Conservation (phyloP, 2,113 vertebrate species). For the Phycodurus eques region DNA sequence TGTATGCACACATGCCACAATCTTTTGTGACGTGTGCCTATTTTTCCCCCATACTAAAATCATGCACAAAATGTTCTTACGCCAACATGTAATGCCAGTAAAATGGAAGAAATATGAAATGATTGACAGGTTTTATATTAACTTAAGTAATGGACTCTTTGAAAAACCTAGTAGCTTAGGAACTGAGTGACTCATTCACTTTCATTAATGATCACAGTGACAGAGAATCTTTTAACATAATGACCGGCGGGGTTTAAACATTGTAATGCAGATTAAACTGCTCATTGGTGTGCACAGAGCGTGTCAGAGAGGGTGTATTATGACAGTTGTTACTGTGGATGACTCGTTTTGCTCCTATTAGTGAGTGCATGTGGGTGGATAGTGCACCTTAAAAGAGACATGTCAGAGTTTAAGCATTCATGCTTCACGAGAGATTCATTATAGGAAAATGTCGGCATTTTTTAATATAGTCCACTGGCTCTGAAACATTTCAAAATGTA, state of each 20-base stretch:
- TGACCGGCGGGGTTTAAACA: constrained; percentile 20
- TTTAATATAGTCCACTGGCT: constrained; percentile 14
- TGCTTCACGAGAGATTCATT: constrained; percentile 19
- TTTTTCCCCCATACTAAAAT: background rate
- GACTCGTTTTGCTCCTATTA: constrained; percentile 31
- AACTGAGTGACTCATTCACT: constrained; percentile 34
- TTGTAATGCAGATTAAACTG: constrained; percentile 1
- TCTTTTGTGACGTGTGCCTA: too few relatives aligned
- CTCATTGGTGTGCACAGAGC: constrained; percentile 8
- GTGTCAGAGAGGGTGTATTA: constrained; percentile 12
- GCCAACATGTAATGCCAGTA: constrained; percentile 5
- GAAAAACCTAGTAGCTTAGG: constrained; percentile 19
- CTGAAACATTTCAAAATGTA: constrained; percentile 8
- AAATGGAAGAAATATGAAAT: constrained; percentile 12
- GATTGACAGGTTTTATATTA: constrained; percentile 45
- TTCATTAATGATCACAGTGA: constrained; percentile 17
- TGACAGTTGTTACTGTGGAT: constrained; percentile 26
- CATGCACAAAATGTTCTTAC: background rate
- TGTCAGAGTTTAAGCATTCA: constrained; percentile 32
- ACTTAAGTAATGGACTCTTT: constrained; percentile 1
- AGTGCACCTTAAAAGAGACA: constrained; percentile 28
- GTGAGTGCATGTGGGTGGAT: constrained; percentile 13
- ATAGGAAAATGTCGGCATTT: constrained; percentile 19
- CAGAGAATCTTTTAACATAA: constrained; percentile 15
- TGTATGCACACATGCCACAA: background rate